Conservation (phyloP, 2,113 vertebrate species). For the Tamias sibiricus region DNA sequence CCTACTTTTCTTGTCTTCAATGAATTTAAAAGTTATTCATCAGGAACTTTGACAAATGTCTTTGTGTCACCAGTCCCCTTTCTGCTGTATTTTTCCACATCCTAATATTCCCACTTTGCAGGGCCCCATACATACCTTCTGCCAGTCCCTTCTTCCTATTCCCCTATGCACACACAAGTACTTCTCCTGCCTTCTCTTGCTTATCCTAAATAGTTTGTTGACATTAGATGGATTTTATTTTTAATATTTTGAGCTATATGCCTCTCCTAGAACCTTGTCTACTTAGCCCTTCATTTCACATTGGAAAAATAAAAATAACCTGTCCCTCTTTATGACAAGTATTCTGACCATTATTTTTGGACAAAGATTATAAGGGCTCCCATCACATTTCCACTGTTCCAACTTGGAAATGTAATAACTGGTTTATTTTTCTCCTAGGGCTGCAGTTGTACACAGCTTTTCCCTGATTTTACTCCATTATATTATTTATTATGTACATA, state of each 20-base stretch:
- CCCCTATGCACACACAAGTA: neutral
- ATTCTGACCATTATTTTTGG: neutral
- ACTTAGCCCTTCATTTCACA: neutral
- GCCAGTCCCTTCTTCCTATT: neutral
- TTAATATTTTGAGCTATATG: neutral
- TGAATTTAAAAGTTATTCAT: conserved; percentile 36
- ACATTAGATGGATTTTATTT: conserved; percentile 13
- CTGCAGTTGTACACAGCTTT: neutral
- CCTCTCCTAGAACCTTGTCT: neutral
- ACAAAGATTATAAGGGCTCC: neutral
- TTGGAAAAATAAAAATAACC: neutral
- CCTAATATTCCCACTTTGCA: neutral
- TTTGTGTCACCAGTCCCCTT: neutral
- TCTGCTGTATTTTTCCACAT: neutral
- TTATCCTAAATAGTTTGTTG: neutral
- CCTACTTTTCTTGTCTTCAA: neutral
- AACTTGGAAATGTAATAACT: neutral
- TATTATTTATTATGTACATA: neutral
- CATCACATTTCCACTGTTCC: neutral
- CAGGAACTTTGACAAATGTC: neutral
- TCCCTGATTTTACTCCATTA: neutral
- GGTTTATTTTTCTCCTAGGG: conserved; percentile 13
- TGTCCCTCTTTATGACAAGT: neutral
- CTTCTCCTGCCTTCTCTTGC: neutral
- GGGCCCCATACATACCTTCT: neutral